A percentile compares a stretch with the other conserved stretches of the same genome.
These are phyloP conservation scores for Setophaga petechia DNA, from an alignment of 2,113 vertebrate genomes.

Conservation along the genomic window DNA sequence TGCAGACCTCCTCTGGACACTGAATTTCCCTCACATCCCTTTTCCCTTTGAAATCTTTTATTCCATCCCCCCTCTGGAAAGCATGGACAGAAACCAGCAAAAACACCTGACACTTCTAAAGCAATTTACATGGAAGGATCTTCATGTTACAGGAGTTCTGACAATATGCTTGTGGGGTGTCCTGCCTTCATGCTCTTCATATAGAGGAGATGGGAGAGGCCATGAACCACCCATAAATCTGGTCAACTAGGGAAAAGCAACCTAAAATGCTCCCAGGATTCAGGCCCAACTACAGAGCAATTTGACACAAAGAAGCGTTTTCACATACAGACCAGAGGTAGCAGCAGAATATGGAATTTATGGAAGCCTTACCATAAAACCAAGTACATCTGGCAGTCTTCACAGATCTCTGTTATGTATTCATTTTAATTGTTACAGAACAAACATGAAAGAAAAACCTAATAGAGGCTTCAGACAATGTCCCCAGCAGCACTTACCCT, in stretches of 20 bases:
- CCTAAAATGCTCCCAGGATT: background rate
- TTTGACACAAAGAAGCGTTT: background rate
- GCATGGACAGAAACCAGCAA: background rate
- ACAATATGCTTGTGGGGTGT: background rate
- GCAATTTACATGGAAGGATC: background rate
- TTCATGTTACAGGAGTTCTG: background rate
- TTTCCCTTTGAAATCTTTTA: background rate
- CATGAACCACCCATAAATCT: background rate
- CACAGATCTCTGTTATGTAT: background rate
- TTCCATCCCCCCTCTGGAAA: background rate
- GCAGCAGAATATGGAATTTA: background rate
- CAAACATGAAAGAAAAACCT: background rate
- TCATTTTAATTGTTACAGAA: background rate
- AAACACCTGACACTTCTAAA: background rate
- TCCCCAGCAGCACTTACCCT: conserved; percentile 78
- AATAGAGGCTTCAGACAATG: background rate
- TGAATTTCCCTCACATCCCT: background rate
- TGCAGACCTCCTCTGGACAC: background rate
- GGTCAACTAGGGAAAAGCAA: background rate
- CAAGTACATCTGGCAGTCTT: background rate
- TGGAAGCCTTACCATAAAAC: background rate
- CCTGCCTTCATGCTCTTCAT: background rate
- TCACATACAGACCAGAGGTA: background rate
- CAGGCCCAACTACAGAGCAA: background rate
- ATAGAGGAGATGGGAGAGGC: background rate